Conservation (phyloP, 2,113 vertebrate species). For the Arvicanthis niloticus region DNA sequence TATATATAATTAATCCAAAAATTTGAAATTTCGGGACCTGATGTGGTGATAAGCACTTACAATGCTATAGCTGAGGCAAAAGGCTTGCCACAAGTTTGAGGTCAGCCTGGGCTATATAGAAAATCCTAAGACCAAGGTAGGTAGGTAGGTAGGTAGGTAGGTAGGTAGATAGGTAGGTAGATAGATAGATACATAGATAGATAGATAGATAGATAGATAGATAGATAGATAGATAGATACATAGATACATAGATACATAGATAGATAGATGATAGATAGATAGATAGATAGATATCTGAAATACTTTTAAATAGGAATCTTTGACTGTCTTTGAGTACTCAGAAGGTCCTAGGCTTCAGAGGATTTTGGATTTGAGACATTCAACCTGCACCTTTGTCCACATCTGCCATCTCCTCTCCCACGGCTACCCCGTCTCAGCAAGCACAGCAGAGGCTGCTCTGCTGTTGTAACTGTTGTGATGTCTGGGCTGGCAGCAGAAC, state of each 20-base stretch:
- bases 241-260: no score
- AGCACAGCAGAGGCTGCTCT: slow-evolving; percentile 30
- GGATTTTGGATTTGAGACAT: neutral
- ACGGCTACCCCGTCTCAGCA: neutral
- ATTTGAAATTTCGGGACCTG: neutral
- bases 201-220: no score
- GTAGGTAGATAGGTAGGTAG: neutral
- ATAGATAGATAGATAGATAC: no score
- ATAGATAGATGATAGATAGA: no score
- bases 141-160: neutral
- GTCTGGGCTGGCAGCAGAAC: slow-evolving; percentile 73
- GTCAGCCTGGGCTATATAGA: neutral
- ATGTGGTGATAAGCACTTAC: neutral
- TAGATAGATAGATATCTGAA: neutral
- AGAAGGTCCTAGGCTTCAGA: neutral
- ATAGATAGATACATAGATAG: no score
- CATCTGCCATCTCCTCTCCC: neutral
- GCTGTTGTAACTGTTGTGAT: slow-evolving; percentile 67
- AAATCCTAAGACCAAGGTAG: neutral
- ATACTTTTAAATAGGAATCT: neutral
- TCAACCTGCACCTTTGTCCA: neutral
- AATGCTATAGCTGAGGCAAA: neutral
- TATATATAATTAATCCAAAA: neutral
- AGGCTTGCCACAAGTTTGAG: neutral
- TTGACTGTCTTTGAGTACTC: neutral